phyloP scores from a whole-genome alignment of 2,797 vertebrate species.

The Phrynocephalus forsythii region DNA sequence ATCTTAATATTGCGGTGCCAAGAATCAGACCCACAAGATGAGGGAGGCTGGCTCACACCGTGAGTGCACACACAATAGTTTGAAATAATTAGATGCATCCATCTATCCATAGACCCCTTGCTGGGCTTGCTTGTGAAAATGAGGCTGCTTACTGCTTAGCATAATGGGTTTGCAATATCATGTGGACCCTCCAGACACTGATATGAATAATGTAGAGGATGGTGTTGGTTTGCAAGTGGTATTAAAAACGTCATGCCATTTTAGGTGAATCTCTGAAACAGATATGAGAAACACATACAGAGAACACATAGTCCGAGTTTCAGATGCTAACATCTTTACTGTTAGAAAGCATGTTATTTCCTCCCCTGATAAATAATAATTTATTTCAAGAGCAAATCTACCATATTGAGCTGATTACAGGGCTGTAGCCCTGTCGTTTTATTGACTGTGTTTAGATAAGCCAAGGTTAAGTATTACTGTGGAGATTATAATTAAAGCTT shows the following conservation, averaged over 20 bases:
- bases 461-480: constrained; percentile 30
- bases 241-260: constrained; percentile 29
- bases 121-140: constrained; percentile 23
- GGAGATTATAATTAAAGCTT: constrained; percentile 44
- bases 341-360: constrained; percentile 1
- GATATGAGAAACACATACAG: background rate
- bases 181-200: constrained; percentile 12
- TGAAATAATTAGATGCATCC: constrained; percentile 35
- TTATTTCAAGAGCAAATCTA: constrained; percentile 18
- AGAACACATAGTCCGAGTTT: background rate
- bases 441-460: constrained; percentile 32
- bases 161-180: constrained; percentile 25
- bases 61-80: background rate
- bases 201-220: constrained; percentile 22
- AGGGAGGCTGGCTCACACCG: background rate
- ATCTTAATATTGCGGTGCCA: background rate
- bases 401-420: constrained; percentile 29
- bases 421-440: constrained; percentile 13
- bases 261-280: constrained; percentile 24
- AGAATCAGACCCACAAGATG: background rate
- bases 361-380: constrained; percentile 29
- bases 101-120: constrained; percentile 8
- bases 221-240: constrained; percentile 14
- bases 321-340: background rate
- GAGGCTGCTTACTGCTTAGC: constrained; percentile 8